These are phyloP conservation scores for Ellobius talpinus DNA, from an alignment of 2,113 vertebrate species.

Conservation along the genomic window DNA sequence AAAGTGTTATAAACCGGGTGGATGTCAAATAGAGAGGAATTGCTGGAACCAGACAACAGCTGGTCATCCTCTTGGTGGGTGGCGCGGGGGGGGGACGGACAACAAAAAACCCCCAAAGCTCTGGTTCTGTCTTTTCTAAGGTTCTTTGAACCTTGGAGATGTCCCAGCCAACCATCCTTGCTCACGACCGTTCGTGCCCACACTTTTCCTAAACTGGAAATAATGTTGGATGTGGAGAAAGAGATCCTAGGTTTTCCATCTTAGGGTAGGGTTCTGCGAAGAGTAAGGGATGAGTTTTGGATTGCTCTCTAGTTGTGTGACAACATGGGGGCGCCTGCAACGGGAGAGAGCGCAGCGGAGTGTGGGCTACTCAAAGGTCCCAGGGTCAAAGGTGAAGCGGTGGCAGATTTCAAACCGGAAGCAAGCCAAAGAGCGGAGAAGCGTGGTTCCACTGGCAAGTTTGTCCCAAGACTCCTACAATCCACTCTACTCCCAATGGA, in stretches of 20 bases:
- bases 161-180: background rate
- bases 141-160: background rate
- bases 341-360: background rate
- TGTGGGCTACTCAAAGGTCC: background rate
- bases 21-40: background rate
- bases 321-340: fast-evolving
- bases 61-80: background rate
- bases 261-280: background rate
- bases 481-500: background rate
- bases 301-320: background rate
- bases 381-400: background rate
- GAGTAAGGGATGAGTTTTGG: background rate
- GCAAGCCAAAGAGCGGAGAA: background rate
- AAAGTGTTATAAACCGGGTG: background rate
- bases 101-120: background rate
- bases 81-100: fast-evolving
- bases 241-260: background rate
- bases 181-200: background rate
- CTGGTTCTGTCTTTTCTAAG: background rate
- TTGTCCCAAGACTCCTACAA: background rate
- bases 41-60: background rate
- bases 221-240: background rate
- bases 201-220: background rate
- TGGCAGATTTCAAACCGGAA: background rate
- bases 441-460: background rate